Percentiles rank a stretch among this genome's conserved stretches.
phyloP scores from a whole-genome alignment of 1,140 invertebrate genomes.

The Drosophila mayri region DNA sequence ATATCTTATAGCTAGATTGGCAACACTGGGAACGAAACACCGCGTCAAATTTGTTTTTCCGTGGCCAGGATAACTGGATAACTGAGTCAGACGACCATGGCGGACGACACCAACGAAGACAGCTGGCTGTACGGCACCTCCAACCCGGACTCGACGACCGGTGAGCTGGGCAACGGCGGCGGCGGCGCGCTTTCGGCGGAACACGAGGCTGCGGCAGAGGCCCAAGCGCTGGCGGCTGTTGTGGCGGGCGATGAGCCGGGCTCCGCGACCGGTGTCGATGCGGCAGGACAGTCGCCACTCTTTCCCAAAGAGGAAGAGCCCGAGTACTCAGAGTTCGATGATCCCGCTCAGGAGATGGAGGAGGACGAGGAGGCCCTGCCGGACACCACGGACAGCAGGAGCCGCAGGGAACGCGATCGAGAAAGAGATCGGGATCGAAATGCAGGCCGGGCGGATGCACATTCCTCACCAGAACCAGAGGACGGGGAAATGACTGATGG shows the following conservation, averaged over 20 bases:
- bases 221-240: slow-evolving; percentile 79
- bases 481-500: slow-evolving; percentile 62
- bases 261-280: slow-evolving; percentile 3
- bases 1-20: not conserved
- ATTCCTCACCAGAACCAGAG: slow-evolving; percentile 24
- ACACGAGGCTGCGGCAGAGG: slow-evolving; percentile 83
- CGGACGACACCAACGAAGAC: slow-evolving; percentile 90
- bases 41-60: slow-evolving; percentile 6
- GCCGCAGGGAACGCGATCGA: slow-evolving; percentile 8
- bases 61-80: not conserved
- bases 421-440: slow-evolving; percentile 14
- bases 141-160: slow-evolving; percentile 85
- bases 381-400: slow-evolving; percentile 65
- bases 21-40: not conserved
- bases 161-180: slow-evolving; percentile 59
- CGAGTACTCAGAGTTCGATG: slow-evolving; percentile 74
- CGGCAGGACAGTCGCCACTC: slow-evolving; percentile 7
- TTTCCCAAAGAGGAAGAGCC: slow-evolving; percentile 65
- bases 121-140: slow-evolving; percentile 91
- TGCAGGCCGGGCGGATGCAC: not conserved
- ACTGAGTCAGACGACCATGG: slow-evolving; percentile 62
- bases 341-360: slow-evolving; percentile 83
- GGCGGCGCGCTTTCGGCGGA: slow-evolving; percentile 37
- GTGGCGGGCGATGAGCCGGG: slow-evolving; percentile 59
- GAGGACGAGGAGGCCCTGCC: slow-evolving; percentile 79